Conservation (phyloP, 1,140 invertebrate species). For the Trypoxylus dichotomus region DNA sequence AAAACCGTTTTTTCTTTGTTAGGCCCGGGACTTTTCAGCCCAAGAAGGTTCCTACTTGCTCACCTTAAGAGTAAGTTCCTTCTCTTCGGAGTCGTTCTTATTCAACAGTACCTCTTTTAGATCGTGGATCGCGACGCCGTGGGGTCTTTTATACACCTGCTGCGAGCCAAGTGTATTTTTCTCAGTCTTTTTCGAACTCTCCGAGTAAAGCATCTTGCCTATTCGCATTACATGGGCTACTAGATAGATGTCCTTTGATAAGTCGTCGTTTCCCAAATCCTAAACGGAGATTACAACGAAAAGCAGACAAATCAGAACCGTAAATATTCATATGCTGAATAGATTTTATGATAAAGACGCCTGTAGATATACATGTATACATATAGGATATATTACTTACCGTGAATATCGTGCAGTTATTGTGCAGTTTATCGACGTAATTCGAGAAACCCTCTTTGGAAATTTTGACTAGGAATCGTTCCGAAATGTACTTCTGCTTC, state of each 20-base stretch:
- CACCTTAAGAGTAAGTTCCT: slow-evolving; percentile 63
- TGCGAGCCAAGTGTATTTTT: slow-evolving; percentile 56
- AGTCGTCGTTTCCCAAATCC: slow-evolving; percentile 77
- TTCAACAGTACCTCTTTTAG: slow-evolving; percentile 63
- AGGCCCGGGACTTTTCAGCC: too few species aligned
- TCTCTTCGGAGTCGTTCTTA: slow-evolving; percentile 66
- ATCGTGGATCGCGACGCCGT: slow-evolving; percentile 80
- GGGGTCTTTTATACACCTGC: slow-evolving; percentile 70
- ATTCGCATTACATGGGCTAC: slow-evolving; percentile 87
- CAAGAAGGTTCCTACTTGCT: not conserved
- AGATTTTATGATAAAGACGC: too few species aligned
- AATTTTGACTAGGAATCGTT: slow-evolving; percentile 84
- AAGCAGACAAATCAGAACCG: too few species aligned
- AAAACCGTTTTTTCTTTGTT: too few species aligned
- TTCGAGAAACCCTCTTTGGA: slow-evolving; percentile 88
- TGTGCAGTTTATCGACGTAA: slow-evolving; percentile 84
- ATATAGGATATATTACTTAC: slow-evolving; percentile 64
- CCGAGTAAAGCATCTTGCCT: slow-evolving; percentile 83
- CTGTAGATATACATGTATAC: too few species aligned
- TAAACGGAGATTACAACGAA: too few species aligned
- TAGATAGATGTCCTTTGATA: slow-evolving; percentile 80
- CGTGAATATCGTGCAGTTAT: slow-evolving; percentile 86
- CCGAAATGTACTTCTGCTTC: slow-evolving; percentile 73
- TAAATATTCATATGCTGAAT: not conserved
- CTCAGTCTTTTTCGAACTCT: slow-evolving; percentile 70